Percentiles rank a stretch among this genome's conserved stretches.
phyloP scores from a whole-genome alignment of 2,113 vertebrate genomes.

The Sprattus sprattus region DNA sequence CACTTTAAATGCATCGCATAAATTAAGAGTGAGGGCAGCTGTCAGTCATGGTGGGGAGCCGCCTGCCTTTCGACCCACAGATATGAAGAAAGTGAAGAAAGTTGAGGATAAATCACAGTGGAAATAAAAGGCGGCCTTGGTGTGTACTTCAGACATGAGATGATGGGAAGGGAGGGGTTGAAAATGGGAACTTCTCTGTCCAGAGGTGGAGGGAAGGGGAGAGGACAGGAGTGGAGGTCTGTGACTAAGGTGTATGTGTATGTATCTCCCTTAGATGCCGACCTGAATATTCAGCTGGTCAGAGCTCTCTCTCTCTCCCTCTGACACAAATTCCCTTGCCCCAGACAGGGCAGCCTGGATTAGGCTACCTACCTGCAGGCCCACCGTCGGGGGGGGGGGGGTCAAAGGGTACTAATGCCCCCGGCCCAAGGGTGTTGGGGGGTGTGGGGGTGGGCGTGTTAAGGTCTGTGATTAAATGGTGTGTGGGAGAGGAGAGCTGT shows the following conservation, averaged over 20 bases:
- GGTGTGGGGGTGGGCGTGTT: no score
- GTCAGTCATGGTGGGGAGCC: background rate
- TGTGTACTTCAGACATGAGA: background rate
- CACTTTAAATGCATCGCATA: constrained; percentile 51
- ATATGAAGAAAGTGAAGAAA: background rate
- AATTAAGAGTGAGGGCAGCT: constrained; percentile 55
- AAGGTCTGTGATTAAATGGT: no score
- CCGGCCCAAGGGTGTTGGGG: no score
- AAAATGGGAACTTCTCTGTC: constrained; percentile 35
- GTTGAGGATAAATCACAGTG: constrained; percentile 13
- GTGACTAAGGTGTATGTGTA: constrained; percentile 29
- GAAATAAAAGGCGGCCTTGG: constrained; percentile 31
- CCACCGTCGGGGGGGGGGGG: no score
- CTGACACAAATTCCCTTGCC: background rate
- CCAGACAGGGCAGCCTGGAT: background rate
- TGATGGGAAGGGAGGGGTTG: constrained; percentile 22
- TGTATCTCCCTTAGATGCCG: constrained; percentile 23
- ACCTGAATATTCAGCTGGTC: constrained; percentile 23
- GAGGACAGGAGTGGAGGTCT: background rate
- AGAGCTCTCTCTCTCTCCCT: background rate
- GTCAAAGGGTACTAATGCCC: no score
- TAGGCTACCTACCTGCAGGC: background rate
- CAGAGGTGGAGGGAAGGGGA: constrained; percentile 7
- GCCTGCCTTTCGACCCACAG: background rate
- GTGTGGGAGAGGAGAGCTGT: no score